Evolutionary conservation across 2,888 invertebrate genomes (phyloP).

Genomic region (Conus canariensis): DNA sequence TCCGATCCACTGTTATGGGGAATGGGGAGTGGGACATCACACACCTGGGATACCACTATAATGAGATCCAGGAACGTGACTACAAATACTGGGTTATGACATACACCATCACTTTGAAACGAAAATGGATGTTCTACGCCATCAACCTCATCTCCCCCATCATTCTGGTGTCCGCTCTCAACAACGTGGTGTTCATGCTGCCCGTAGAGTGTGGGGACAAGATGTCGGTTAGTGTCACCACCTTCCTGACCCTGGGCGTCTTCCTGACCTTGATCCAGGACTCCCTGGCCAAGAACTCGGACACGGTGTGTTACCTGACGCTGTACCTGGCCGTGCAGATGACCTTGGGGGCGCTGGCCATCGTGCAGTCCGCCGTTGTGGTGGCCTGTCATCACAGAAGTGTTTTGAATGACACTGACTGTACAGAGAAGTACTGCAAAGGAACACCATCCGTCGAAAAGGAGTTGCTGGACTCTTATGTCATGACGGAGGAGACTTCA

Average conservation of each 20-base stretch:
- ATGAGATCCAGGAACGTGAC: background rate
- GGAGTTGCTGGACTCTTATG: too few species aligned
- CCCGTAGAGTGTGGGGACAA: slow-evolving; percentile 28
- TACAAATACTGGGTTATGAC: background rate
- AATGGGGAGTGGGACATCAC: slow-evolving; percentile 30
- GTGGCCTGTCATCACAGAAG: slow-evolving; percentile 11
- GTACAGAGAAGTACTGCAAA: background rate
- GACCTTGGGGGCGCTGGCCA: slow-evolving; percentile 20
- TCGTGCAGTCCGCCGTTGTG: background rate
- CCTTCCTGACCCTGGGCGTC: slow-evolving; percentile 34
- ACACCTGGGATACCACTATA: background rate
- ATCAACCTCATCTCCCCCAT: slow-evolving; percentile 29
- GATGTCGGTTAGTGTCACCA: slow-evolving; percentile 35
- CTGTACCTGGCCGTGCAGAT: slow-evolving; percentile 28
- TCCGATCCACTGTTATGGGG: background rate
- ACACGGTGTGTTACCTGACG: slow-evolving; percentile 32
- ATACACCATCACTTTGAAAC: slow-evolving; percentile 2
- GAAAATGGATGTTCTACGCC: slow-evolving; percentile 27
- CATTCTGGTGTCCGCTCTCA: slow-evolving; percentile 24
- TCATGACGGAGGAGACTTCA: background rate
- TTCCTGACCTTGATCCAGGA: slow-evolving; percentile 33
- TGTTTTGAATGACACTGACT: background rate
- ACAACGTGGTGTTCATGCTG: slow-evolving; percentile 28
- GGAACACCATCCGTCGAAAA: background rate
- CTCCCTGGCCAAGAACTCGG: slow-evolving; percentile 28